A percentile compares a stretch with the other conserved stretches of the same genome.
Conservation (phyloP, 2,888 invertebrate genomes). For the Selenia dentaria region DNA sequence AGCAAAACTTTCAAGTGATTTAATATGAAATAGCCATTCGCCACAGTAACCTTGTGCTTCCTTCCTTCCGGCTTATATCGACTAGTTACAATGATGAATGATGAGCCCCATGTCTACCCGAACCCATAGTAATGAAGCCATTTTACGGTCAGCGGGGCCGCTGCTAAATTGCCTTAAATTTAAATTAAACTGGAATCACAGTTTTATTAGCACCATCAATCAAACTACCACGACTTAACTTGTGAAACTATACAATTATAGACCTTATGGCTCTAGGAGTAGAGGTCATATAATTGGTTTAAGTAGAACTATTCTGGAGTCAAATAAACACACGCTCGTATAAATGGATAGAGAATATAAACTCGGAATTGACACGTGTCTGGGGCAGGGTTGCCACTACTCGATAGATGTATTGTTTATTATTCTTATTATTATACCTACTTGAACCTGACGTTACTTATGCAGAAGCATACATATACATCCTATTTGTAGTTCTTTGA, state of each 20-base stretch:
- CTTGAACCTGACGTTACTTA: too few species aligned
- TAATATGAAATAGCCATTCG: not conserved
- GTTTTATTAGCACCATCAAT: conserved; percentile 84
- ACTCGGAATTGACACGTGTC: conserved; percentile 74
- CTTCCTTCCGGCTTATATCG: conserved; percentile 1
- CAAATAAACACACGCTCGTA: conserved; percentile 79
- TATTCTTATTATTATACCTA: too few species aligned
- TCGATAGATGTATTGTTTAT: too few species aligned
- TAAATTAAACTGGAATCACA: conserved; percentile 83
- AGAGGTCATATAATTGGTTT: conserved; percentile 46
- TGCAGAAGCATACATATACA: too few species aligned
- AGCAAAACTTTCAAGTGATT: not conserved
- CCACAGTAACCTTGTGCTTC: conserved; percentile 2
- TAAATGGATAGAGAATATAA: conserved; percentile 77
- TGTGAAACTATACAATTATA: conserved; percentile 43
- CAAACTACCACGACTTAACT: conserved; percentile 58
- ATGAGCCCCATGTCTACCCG: conserved; percentile 45
- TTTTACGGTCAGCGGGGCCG: conserved; percentile 76
- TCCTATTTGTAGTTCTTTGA: too few species aligned
- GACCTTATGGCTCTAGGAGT: conserved; percentile 46
- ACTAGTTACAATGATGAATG: conserved; percentile 53
- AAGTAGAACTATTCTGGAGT: conserved; percentile 65
- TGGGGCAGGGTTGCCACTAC: conserved; percentile 49
- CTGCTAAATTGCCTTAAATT: conserved; percentile 82
- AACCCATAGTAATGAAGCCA: conserved; percentile 62